These are phyloP conservation scores for Galerucella nymphaeae DNA, from an alignment of 2,888 invertebrate species.

Conservation along the genomic window DNA sequence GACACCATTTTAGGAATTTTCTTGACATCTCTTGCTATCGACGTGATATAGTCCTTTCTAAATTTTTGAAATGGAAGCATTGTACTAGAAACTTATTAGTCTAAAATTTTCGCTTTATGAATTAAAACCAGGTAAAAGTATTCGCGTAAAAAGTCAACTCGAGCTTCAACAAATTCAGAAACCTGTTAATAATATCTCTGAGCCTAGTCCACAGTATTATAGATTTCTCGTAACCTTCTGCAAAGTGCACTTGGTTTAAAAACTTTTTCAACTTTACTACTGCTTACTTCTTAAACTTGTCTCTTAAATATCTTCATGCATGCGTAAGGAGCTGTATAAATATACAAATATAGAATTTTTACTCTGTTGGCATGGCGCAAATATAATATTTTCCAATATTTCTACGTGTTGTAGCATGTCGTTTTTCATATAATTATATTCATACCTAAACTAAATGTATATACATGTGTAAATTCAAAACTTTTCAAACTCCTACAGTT, in stretches of 20 bases:
- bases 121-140: too few species aligned
- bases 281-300: slow-evolving; percentile 25
- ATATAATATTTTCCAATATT: slow-evolving; percentile 9
- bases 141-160: too few species aligned
- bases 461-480: slow-evolving; percentile 30
- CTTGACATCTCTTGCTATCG: too few species aligned
- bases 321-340: slow-evolving; percentile 13
- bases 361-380: slow-evolving; percentile 26
- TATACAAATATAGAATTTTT: background rate
- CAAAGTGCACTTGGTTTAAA: slow-evolving; percentile 24
- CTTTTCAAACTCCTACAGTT: slow-evolving; percentile 12
- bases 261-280: slow-evolving; percentile 12
- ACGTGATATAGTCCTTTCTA: too few species aligned
- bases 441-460: slow-evolving; percentile 28
- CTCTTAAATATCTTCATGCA: slow-evolving; percentile 20
- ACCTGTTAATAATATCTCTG: slow-evolving; percentile 2
- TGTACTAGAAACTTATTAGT: too few species aligned
- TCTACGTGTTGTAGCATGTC: slow-evolving; percentile 26
- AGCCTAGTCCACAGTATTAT: slow-evolving; percentile 16
- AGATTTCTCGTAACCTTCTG: slow-evolving; percentile 20
- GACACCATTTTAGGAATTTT: too few species aligned
- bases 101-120: too few species aligned
- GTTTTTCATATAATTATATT: background rate
- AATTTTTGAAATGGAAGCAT: too few species aligned
- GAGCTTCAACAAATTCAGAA: slow-evolving; percentile 27